A percentile compares a stretch with the other conserved stretches of the same genome.
Evolutionary conservation across 64 coral and sea anemone species (phyloP).

Genomic region (Cladopsammia gracilis): DNA sequence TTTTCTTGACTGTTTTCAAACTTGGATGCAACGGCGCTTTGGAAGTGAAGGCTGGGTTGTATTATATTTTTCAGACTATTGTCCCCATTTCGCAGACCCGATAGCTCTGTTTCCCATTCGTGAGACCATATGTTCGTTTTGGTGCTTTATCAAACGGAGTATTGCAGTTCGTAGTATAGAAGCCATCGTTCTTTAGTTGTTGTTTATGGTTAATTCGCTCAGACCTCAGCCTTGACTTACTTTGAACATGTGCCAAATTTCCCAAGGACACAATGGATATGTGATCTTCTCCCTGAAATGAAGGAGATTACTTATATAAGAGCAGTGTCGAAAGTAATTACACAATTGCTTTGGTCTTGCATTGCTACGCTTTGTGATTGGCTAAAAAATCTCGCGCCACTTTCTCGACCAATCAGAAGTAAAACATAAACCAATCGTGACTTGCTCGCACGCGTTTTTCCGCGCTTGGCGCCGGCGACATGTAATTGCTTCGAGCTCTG

Average conservation of each 20-base stretch:
- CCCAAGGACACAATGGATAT: not conserved
- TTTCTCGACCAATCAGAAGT: too few species aligned
- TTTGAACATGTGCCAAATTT: not conserved
- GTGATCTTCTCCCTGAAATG: not conserved
- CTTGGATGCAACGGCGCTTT: too few species aligned
- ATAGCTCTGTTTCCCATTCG: not conserved
- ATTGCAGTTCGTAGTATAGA: not conserved
- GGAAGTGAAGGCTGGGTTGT: too few species aligned
- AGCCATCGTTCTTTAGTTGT: not conserved
- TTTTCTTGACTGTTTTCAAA: too few species aligned
- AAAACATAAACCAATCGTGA: too few species aligned
- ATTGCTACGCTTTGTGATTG: too few species aligned
- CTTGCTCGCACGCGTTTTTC: too few species aligned
- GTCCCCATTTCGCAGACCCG: not conserved
- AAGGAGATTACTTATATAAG: not conserved
- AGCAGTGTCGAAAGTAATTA: too few species aligned
- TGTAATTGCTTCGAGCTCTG: too few species aligned
- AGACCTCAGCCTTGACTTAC: not conserved
- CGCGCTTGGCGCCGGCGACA: too few species aligned
- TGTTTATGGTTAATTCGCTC: not conserved
- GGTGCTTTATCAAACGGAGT: not conserved
- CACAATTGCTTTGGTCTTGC: too few species aligned
- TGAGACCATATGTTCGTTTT: not conserved
- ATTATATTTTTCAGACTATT: not conserved
- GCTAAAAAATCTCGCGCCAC: too few species aligned